Base-by-base conservation (phyloP, 2,797 vertebrate species). In the Calcarius lapponicus region DNA sequence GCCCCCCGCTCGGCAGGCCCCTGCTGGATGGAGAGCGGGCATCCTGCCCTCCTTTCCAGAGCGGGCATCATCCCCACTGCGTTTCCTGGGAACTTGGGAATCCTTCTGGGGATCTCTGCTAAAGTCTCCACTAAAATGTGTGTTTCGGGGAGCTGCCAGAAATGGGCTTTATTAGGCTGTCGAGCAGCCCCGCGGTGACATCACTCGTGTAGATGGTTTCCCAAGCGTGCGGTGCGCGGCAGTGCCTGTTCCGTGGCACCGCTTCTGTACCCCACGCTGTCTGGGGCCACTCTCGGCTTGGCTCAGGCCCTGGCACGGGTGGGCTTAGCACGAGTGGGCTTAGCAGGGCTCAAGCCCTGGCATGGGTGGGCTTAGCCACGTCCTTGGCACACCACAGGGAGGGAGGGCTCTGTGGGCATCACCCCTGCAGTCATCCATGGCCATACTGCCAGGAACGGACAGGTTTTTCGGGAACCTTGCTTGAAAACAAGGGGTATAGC, bases 261-360 rank as follows among this genome's bases (percentile, higher is more conserved):
- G 0, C 34, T 66, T 26, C 12, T 10, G 2, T 10, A 4, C 21
- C 15, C 3, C 54, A 1, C 12, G 0, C 29, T 13, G 13, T 9
- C 57, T 26, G 66, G 10, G 65, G 51, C 32, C 38, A 2, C 12
- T 5, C 60, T 5, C 26, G 8, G 6, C 1, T 3, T 60, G 61
- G 38, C 11, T 31, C 21, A 7, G 72, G 85, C 48, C 38, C 45
- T 6, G 9, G 32, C 34, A 3, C 17, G 5, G 47, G 1, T 38
- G 42, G 43, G 43, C 20, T 45, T 45, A 18, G 21, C 45, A 47
- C 11, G 21, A 10, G 45, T 45, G 45, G 22, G 22, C 47, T 47
- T 17, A 7, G 42, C 42, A 42, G 42, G 67, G 40, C 11, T 29
- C 26, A 8, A 66, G 84, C 51, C 48, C 43, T 5, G 8, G n/a